Evolutionary conservation across 2,888 invertebrate genomes (phyloP), one percentile per base, ranked within the genome.

Genomic region (Timandra comae): DNA sequence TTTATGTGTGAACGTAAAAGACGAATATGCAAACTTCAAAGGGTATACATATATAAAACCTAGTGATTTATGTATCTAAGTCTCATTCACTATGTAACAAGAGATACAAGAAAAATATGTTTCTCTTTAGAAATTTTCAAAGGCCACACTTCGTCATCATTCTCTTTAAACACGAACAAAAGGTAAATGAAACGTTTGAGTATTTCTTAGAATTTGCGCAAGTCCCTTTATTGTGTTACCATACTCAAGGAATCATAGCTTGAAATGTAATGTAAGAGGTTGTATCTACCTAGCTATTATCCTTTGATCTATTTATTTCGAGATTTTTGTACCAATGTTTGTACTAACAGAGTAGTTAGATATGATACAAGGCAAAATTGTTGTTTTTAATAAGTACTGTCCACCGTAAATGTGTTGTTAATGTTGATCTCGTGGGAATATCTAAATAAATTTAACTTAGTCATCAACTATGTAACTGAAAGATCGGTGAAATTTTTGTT

Each of bases 201-300:
- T 42, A 45, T 41, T 73, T 71, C 70, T 56, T 19, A 52, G 69
- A 69, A 73, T 43, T 46, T 44, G 38, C 37, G 27, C 30, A 40
- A 43, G 28, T 27, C 35, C 33, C 34, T 37, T 30, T 29, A 28
- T 29, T 29, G 16, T 16, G 16, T 3, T 16, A 43, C 50, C 46
- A 43, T 47, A 40, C 41, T 43, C 35, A 32, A 35, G 45, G 45
- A 52, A 59, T 53, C 47, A 35, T 9, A 39, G 44, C 35, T 35
- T 37, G 35, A 22, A n/a, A 36, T 39, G 30, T 30, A 24, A 9
- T 24, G 24, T 11, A 11, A 22, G 11, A 24, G 11, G 22, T 22
- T 8, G 22, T 9, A 22, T 22, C 8, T 6, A 24, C 11, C 24
- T 10, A 7, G 8, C 11, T 24, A 24, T 9, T 16, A 5, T 3